Evolutionary conservation across 2,797 vertebrate genomes (phyloP).

Genomic region (Sandelia bainsii): DNA sequence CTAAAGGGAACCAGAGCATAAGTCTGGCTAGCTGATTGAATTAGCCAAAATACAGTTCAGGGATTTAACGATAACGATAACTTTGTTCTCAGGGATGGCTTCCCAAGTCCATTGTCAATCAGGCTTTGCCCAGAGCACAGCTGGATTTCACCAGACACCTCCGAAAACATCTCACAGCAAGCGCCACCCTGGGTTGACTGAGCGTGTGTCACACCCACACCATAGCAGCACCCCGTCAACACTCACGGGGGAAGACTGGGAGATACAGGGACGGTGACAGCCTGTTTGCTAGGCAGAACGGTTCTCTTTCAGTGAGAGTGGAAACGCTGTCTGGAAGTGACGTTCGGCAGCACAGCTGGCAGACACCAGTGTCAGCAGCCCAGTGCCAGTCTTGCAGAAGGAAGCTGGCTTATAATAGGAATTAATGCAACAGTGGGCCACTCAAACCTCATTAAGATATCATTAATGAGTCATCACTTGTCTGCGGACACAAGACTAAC

Average conservation of each 20-base stretch:
- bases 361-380: conserved; percentile 9
- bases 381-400: conserved; percentile 17
- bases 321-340: conserved; percentile 1
- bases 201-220: not conserved
- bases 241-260: conserved; percentile 16
- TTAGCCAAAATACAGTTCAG: not conserved
- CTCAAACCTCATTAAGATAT: conserved; percentile 66
- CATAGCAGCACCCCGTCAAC: conserved; percentile 12
- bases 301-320: conserved; percentile 25
- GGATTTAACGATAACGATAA: conserved; percentile 12
- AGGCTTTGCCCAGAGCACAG: conserved; percentile 83
- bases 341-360: not conserved
- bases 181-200: conserved; percentile 40
- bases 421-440: conserved; percentile 59
- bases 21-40: not conserved
- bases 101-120: conserved; percentile 83
- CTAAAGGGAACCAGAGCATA: too few species aligned
- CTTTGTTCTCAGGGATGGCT: conserved; percentile 87
- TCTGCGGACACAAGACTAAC: conserved; percentile 20
- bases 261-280: conserved; percentile 3
- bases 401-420: conserved; percentile 73
- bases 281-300: not conserved
- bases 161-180: conserved; percentile 69
- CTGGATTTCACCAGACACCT: conserved; percentile 85
- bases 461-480: conserved; percentile 30